phyloP scores from a whole-genome alignment of 2,888 invertebrate genomes.

The Dasypogon diadema region DNA sequence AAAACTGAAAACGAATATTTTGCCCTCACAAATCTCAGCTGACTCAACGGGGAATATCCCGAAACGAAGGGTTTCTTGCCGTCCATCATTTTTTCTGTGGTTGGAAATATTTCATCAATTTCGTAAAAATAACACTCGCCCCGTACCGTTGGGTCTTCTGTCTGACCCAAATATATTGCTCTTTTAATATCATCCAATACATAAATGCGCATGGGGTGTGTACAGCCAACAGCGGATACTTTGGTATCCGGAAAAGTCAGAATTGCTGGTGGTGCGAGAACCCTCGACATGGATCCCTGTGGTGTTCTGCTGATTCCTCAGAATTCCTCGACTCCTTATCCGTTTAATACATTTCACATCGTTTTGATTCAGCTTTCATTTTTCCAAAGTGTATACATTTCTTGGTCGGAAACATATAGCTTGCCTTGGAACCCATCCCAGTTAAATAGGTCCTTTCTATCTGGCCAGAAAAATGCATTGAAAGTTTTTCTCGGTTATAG shows the following conservation, averaged over 20 bases:
- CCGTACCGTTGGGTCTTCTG: background rate
- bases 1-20: too few relatives aligned
- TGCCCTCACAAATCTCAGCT: constrained; percentile 38
- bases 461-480: constrained; percentile 30
- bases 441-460: constrained; percentile 9
- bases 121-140: constrained; percentile 47
- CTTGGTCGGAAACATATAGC: constrained; percentile 3
- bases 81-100: constrained; percentile 42
- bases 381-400: constrained; percentile 40
- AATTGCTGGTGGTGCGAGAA: constrained; percentile 27
- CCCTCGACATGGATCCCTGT: constrained; percentile 14
- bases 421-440: background rate
- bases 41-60: constrained; percentile 40
- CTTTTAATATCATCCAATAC: constrained; percentile 49
- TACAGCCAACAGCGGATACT: constrained; percentile 9
- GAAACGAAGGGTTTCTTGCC: constrained; percentile 31
- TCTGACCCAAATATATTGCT: constrained; percentile 49
- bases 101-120: constrained; percentile 49
- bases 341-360: constrained; percentile 51
- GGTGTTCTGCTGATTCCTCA: constrained; percentile 47
- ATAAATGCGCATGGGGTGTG: constrained; percentile 36
- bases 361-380: constrained; percentile 29
- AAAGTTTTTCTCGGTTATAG: constrained; percentile 8
- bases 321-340: constrained; percentile 45
- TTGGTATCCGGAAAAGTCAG: constrained; percentile 13